Evolutionary conservation across 2,113 vertebrate genomes (phyloP), one percentile per base, ranked within the genome.

Genomic region (Neoarius graeffei): DNA sequence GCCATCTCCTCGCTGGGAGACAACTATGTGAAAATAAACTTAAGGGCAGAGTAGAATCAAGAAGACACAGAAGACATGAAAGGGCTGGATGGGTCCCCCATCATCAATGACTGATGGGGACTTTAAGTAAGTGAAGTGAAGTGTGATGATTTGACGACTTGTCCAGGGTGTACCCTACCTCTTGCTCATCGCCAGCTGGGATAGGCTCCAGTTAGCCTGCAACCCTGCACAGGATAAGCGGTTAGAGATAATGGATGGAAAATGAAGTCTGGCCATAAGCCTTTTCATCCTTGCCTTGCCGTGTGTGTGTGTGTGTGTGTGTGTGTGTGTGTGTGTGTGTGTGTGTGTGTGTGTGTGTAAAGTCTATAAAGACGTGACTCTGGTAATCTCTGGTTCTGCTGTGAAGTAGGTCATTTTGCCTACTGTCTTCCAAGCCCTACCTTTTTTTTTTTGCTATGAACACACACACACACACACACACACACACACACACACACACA

Each of bases 341-440:
- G 83, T 81, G 3, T 67, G 48, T 14, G 52, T 81, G 83, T 81
- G 83, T 73, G 7, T 73, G 56, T 74, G 87, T 74, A 6, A 59
- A 59, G 57, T 60, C 59, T 60, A 7, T 14, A 64, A 71, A 62
- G 84, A 86, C 14, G 64, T 57, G 76, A 86, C 85, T 90, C 64
- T 56, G 73, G 87, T 90, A 88, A 90, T 88, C 85, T 86, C 81
- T 86, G 89, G 83, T 90, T 88, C 84, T 81, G 62, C 64, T 82
- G 81, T 84, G 87, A 88, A 85, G 76, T 88, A 88, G 89, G 89
- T 90, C 89, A 88, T 85, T 85, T 76, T 84, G 54, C 81, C 66
- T n/a, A 83, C 27, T 62, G 13, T 69, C 66, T 87, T 59, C 66
- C 66, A 86, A 83, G 67, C 54, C 79, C 77, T 79, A 79, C 10